Base-by-base conservation (phyloP, 2,888 invertebrate species). In the Cerastis leucographa region DNA sequence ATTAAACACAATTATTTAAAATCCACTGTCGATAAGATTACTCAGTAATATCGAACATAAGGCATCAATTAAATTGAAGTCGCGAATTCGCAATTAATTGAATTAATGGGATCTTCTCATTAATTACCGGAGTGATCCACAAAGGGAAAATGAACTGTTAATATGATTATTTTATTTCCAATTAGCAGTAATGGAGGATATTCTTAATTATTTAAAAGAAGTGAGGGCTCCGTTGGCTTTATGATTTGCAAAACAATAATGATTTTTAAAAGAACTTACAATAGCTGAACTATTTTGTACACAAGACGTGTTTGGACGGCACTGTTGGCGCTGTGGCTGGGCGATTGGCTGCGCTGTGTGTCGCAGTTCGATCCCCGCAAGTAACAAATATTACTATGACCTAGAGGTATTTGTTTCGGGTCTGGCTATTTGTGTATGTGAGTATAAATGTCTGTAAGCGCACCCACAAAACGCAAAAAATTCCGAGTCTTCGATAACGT, bases 111-210 rank as follows among this genome's bases (percentile, higher is more conserved):
- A 61, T 74, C 76, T 74, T 71, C 40, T 46, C 65, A 66, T 65
- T 68, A 84, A 85, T 78, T 86, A 79, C 46, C 51, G 51, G 62
- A 67, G 71, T 75, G 70, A 59, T 77, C n/a, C 40, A 51, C 46
- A 51, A 77, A 83, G 46, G n/a, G 14, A 49, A 42, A 74, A 44
- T 35, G 67, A 46, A 35, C 40, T 75, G 40, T 61, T 46, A 75
- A 67, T 77, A 66, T 80, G 59, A 77, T 46, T n/a, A n/a, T 40
- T 80, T 69, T 80, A n/a, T 80, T 76, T 40, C 40, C 83, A 83
- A 80, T 80, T 76, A 83, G 14, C 17, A 17, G 76, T 76, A 76
- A 77, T 51, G 25, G 29, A 17, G 29, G 49, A 49, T 74, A 35
- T 78, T 65, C 29, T 35, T 81, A 17, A 77, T 80, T 80, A 19